Conservation (phyloP, 2,888 invertebrate genomes). For the Drosophila affinis region DNA sequence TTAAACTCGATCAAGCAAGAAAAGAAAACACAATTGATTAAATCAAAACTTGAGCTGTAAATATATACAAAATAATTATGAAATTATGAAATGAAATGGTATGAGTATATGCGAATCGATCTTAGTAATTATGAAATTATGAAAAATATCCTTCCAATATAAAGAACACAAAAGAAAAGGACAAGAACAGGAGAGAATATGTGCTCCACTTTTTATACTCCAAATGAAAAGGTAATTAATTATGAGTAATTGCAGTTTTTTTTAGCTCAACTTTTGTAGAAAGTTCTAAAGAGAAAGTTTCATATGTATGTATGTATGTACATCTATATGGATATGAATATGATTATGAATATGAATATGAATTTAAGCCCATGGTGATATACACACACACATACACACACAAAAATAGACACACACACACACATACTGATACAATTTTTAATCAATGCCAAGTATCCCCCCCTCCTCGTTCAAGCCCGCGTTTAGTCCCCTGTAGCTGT, state of each 20-base stretch:
- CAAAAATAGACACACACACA: conserved; percentile 11
- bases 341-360: conserved; percentile 45
- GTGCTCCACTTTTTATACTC: conserved; percentile 40
- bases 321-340: conserved; percentile 28
- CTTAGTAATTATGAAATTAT: conserved; percentile 24
- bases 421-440: conserved; percentile 13
- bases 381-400: conserved; percentile 43
- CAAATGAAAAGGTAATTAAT: background rate
- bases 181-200: conserved; percentile 1
- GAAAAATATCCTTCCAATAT: conserved; percentile 69
- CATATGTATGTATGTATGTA: conserved; percentile 4
- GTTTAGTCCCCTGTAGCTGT: conserved; percentile 14
- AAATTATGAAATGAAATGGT: conserved; percentile 19
- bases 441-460: conserved; percentile 22
- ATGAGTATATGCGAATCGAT: conserved; percentile 21
- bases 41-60: conserved; percentile 33
- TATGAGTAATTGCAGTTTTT: conserved; percentile 18
- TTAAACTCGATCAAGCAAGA: conserved; percentile 49
- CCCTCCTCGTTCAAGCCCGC: background rate
- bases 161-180: conserved; percentile 33
- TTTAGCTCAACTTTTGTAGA: conserved; percentile 40
- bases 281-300: background rate
- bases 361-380: conserved; percentile 72
- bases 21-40: conserved; percentile 10
- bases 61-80: conserved; percentile 26